Base-by-base conservation (phyloP, 2,888 invertebrate species). In the Vesta saturnalis region DNA sequence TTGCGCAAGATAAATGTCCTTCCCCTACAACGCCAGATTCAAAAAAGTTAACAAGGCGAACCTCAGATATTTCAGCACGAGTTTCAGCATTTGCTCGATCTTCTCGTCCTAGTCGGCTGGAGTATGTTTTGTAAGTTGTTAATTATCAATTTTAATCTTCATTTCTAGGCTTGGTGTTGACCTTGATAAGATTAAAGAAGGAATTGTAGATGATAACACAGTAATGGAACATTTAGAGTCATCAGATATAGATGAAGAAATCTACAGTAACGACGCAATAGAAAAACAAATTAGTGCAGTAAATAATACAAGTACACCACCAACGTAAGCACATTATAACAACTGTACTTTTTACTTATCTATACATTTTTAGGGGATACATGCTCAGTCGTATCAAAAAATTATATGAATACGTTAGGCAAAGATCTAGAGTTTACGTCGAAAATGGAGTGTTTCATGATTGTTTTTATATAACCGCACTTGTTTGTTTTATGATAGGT, bases 101-200 rank as follows among this genome's bases (percentile, higher is more conserved):
- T 64, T 81, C 83, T 46, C 83, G 87, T 76, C 86, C 86, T 22
- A 80, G 83, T 69, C 75, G 83, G 73, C 77, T 83, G 69, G 84
- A 84, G 84, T 84, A 78, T 80, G 79, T 75, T 43, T 35, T 55
- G n/a, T 12, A 54, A 18, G 23, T 12, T 16, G 14, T 12, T 10
- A 35, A 10, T 35, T 65, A 58, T 19, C 18, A 54, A 4, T 19
- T 19, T 5, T 4, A 54, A 19, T 19, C 19, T 5, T 21, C 10
- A 5, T 49, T 49, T 49, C 16, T 59, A 60, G 84, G 70, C 77
- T 83, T 65, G 81, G 82, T 14, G 78, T 81, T 49, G 84, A 84
- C 74, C 73, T 84, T 60, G 77, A 78, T 16, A 83, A 84, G 75
- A 84, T 84, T 60, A 80, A 80, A 67, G 84, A 84, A 77, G 81